Percentiles rank a stretch among this genome's conserved stretches.
Conservation (phyloP, 2,113 vertebrate species). For the Isichthys henryi region DNA sequence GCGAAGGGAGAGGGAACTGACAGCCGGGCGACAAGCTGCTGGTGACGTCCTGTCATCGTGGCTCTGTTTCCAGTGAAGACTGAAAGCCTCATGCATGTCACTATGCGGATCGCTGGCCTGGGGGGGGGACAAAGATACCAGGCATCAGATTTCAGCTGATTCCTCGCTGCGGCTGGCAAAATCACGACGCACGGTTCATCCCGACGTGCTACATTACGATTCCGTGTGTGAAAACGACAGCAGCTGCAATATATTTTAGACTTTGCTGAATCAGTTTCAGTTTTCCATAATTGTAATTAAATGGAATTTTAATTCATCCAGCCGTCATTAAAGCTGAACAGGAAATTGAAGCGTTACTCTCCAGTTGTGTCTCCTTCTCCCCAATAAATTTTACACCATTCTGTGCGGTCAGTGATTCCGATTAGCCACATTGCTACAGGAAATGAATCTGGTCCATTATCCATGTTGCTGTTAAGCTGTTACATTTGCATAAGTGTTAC, state of each 20-base stretch:
- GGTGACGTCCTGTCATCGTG: not conserved
- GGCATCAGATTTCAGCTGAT: not conserved
- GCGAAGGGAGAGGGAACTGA: not conserved
- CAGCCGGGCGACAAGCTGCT: not conserved
- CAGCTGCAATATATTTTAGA: not conserved
- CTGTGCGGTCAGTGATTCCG: not conserved
- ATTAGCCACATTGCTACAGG: not conserved
- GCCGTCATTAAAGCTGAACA: not conserved
- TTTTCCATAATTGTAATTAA: not conserved
- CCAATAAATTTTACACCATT: not conserved
- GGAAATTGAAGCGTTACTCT: not conserved
- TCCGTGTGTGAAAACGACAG: not conserved
- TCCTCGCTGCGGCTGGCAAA: not conserved
- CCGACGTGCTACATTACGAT: not conserved
- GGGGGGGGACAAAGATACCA: not conserved
- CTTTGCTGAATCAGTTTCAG: not conserved
- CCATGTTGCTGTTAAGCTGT: not conserved
- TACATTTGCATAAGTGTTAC: not conserved
- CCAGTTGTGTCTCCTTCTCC: not conserved
- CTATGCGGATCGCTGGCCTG: not conserved
- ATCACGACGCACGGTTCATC: not conserved
- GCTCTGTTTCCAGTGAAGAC: not conserved
- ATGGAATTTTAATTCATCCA: not conserved
- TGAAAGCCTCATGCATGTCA: not conserved
- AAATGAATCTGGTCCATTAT: not conserved